A percentile compares a stretch with the other conserved stretches of the same genome.
phyloP scores from a whole-genome alignment of 2,113 vertebrate species.

The Mesitornis unicolor region DNA sequence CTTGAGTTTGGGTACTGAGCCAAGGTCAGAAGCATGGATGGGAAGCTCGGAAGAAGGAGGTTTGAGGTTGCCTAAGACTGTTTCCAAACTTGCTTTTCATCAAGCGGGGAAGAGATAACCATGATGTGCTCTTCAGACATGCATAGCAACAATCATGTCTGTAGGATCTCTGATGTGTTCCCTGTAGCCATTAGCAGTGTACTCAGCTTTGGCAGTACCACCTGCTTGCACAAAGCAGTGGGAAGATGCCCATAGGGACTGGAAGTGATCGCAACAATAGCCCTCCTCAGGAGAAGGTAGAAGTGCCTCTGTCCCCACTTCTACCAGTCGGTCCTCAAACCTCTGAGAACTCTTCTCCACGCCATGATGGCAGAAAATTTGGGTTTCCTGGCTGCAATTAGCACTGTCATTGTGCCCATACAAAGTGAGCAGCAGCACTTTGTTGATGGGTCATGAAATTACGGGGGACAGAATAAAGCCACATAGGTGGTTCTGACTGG shows the following conservation, averaged over 20 bases:
- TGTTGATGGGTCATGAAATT: neutral
- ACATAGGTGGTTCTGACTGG: conserved; percentile 9
- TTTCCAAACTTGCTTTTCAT: neutral
- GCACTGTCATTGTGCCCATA: neutral
- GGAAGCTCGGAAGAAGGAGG: neutral
- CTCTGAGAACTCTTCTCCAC: neutral
- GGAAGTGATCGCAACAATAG: neutral
- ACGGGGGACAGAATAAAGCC: neutral
- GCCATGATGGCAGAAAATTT: rapidly evolving
- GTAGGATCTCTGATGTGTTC: neutral
- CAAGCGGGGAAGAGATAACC: neutral
- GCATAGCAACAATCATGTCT: neutral
- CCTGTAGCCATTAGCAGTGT: neutral
- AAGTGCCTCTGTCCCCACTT: neutral
- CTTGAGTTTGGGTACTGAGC: neutral
- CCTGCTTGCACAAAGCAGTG: neutral
- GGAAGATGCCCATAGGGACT: neutral
- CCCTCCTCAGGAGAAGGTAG: neutral
- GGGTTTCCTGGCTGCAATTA: neutral
- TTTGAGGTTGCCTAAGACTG: rapidly evolving
- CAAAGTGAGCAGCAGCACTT: neutral
- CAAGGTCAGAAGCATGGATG: neutral
- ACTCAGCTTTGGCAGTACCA: neutral
- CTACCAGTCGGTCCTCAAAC: neutral
- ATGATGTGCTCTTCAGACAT: neutral